Evolutionary conservation across 2,888 invertebrate species (phyloP), one percentile per base, ranked within the genome.

Genomic region (Agonopterix heracliana): DNA sequence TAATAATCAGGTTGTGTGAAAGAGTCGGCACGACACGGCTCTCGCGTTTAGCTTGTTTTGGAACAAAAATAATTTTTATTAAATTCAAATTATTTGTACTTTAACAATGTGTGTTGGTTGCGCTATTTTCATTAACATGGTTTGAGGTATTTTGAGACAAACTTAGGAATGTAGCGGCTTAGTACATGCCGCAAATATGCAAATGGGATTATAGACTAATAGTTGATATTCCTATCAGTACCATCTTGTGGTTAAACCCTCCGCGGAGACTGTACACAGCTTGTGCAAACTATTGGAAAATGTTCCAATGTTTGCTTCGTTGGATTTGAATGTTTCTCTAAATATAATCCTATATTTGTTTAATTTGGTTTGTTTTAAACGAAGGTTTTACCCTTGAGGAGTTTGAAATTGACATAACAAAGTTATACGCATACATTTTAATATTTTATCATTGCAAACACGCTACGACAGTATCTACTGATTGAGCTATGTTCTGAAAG

Each of bases 341-440:
- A 87, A 87, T 87, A 87, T 87, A 87, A 87, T 87, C 86, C 85
- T 87, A 84, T 86, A 86, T 87, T 87, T 87, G 87, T 87, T 86
- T 81, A 78, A 73, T 75, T 78, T 84, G 77, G 81, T 86, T 84
- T 87, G 65, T 78, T 87, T 86, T 85, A 56, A 57, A 65, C 57
- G 52, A 56, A 50, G 54, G 48, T 44, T 41, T 40, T 35, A 46
- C 49, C 47, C 49, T 47, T 45, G 13, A 34, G 44, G 34, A 35
- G 43, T 46, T 26, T 12, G 11, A 38, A 38, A 34, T 9, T 38
- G 11, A 26, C 12, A 44, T 12, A 40, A 38, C n/a, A 8, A 13
- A 47, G 14, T 34, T n/a, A 11, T 11, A 10, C n/a, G 38, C 38
- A 38, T 26, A 26, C 26, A 17, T 3, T 17, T 17, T 3, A 17